These are phyloP conservation scores for Metridium senile DNA, from an alignment of 92 coral and sea anemone genomes.

Conservation along the genomic window DNA sequence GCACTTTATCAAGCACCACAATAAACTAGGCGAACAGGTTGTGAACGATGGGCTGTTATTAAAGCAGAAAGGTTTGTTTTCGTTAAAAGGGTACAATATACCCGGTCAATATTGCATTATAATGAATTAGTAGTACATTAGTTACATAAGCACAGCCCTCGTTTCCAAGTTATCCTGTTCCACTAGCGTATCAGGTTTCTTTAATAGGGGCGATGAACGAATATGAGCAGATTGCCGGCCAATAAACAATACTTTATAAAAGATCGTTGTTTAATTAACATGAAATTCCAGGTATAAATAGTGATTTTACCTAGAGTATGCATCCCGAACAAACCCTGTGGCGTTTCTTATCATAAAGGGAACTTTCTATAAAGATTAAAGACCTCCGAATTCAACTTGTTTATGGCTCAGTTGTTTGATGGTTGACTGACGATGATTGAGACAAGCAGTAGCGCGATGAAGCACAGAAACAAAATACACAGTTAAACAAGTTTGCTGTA, in stretches of 20 bases:
- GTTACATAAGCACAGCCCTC: no score
- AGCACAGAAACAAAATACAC: not conserved
- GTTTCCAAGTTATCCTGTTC: no score
- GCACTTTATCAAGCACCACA: no score
- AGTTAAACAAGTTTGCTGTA: no score
- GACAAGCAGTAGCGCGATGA: not conserved
- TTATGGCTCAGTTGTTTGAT: not conserved
- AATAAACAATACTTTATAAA: not conserved
- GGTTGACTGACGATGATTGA: not conserved
- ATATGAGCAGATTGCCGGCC: constrained; percentile 8
- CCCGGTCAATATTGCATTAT: no score
- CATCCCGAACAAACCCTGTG: not conserved
- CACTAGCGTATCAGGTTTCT: constrained; percentile 14
- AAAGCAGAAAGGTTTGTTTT: no score
- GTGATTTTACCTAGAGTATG: not conserved
- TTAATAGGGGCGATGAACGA: constrained; percentile 23
- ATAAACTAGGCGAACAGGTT: no score
- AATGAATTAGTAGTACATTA: no score
- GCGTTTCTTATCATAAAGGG: not conserved
- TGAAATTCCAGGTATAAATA: not conserved
- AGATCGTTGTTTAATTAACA: not conserved
- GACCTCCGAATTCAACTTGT: not conserved
- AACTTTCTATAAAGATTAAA: not conserved
- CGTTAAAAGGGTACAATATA: no score
- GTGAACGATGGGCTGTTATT: no score